Evolutionary conservation across 1,140 invertebrate genomes (phyloP).

Genomic region (Temnothorax longispinosus): DNA sequence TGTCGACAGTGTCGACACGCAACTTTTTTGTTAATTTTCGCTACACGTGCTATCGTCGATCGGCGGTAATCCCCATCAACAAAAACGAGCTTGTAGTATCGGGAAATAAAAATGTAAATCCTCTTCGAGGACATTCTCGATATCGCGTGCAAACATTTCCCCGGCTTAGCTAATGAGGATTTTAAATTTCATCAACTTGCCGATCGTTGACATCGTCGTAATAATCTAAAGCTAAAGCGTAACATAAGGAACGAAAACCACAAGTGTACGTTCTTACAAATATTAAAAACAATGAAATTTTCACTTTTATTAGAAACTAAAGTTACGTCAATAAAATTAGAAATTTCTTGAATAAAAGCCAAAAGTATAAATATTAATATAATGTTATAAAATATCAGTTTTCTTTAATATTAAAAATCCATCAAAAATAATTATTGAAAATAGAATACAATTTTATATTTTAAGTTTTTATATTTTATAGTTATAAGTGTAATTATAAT

Average conservation of each 20-base stretch:
- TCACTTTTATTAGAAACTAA: background rate
- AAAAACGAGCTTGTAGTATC: constrained; percentile 47
- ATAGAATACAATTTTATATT: background rate
- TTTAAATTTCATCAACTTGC: constrained; percentile 11
- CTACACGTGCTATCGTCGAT: constrained; percentile 44
- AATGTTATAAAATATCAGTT: background rate
- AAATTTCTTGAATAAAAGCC: background rate
- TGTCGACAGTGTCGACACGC: constrained; percentile 7
- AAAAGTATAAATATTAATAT: background rate
- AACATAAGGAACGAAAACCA: background rate
- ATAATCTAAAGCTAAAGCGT: constrained; percentile 21
- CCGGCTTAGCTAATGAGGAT: background rate
- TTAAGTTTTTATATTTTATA: too few species aligned
- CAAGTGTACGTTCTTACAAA: background rate
- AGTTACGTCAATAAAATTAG: background rate
- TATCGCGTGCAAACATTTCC: constrained; percentile 32
- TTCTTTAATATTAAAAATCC: too few species aligned
- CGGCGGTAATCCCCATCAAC: constrained; percentile 51
- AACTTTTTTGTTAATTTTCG: constrained; percentile 53
- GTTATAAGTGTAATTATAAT: background rate
- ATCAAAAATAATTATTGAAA: background rate
- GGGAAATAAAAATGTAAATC: constrained; percentile 58
- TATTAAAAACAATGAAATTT: background rate
- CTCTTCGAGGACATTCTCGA: constrained; percentile 26
- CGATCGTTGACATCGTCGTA: background rate